These are phyloP conservation scores for Lomographa bimaculata DNA, from an alignment of 2,888 invertebrate species.

Conservation along the genomic window DNA sequence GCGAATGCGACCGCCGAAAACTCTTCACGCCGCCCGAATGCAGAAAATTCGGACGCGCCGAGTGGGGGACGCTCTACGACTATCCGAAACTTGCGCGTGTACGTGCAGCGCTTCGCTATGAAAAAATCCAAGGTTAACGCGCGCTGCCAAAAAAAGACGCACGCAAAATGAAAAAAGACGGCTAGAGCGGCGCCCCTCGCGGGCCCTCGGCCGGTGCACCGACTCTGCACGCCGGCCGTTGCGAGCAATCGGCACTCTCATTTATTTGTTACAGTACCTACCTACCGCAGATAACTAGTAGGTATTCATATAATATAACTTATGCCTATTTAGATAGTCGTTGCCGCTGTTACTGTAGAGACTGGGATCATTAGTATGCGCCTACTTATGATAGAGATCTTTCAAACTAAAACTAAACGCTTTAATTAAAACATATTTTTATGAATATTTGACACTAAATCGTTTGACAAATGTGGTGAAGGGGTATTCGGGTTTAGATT, in stretches of 20 bases:
- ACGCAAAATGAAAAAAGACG: conserved; percentile 80
- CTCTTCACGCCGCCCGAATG: conserved; percentile 77
- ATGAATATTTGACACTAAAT: too few relatives aligned
- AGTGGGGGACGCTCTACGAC: conserved; percentile 82
- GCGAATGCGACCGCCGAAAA: conserved; percentile 82
- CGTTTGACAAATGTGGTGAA: too few relatives aligned
- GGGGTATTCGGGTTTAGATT: too few relatives aligned
- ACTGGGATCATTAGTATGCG: too few relatives aligned
- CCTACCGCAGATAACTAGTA: too few relatives aligned
- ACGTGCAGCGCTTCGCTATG: conserved; percentile 82
- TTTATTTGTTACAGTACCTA: too few relatives aligned
- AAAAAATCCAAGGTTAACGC: conserved; percentile 82
- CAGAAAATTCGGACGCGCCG: conserved; percentile 81
- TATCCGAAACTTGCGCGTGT: conserved; percentile 79
- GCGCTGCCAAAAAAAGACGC: conserved; percentile 83
- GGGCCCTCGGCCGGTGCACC: conserved; percentile 65
- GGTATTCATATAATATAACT: too few relatives aligned
- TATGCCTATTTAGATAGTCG: too few relatives aligned
- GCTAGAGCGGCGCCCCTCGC: conserved; percentile 74
- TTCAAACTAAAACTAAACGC: too few relatives aligned
- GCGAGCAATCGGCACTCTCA: conserved; percentile 24
- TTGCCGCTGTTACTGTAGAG: too few relatives aligned
- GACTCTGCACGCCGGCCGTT: conserved; percentile 61
- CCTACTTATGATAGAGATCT: too few relatives aligned
- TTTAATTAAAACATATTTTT: too few relatives aligned